Conservation (phyloP, 2,113 vertebrate species). For the Platysternon megacephalum region DNA sequence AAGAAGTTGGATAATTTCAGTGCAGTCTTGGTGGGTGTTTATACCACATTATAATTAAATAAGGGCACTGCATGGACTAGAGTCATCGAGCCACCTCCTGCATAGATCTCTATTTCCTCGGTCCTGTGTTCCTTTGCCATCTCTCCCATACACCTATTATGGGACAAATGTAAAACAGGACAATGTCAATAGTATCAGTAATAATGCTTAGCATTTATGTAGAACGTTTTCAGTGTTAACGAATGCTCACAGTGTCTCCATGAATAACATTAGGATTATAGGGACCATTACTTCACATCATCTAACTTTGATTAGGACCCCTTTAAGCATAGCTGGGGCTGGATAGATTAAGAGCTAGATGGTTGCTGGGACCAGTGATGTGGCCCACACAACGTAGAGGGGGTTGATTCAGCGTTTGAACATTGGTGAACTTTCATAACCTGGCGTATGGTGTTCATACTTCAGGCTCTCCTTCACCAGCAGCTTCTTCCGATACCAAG, state of each 20-base stretch:
- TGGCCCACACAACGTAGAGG: background rate
- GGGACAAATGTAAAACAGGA: background rate
- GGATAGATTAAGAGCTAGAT: background rate
- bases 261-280: background rate
- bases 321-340: background rate
- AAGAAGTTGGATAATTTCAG: background rate
- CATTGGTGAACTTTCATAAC: background rate
- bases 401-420: background rate
- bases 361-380: background rate
- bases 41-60: background rate
- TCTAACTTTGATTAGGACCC: background rate
- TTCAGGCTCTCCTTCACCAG: background rate
- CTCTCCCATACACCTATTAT: background rate
- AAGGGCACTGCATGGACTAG: too few species aligned
- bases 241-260: background rate
- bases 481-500: background rate
- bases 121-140: conserved; percentile 13
- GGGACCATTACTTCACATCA: background rate
- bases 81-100: background rate
- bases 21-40: background rate
- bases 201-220: background rate
- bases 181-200: background rate
- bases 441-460: background rate
- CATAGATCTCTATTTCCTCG: background rate
- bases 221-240: background rate